phyloP scores from a whole-genome alignment of 2,888 invertebrate genomes.

The Elmis aenea region DNA sequence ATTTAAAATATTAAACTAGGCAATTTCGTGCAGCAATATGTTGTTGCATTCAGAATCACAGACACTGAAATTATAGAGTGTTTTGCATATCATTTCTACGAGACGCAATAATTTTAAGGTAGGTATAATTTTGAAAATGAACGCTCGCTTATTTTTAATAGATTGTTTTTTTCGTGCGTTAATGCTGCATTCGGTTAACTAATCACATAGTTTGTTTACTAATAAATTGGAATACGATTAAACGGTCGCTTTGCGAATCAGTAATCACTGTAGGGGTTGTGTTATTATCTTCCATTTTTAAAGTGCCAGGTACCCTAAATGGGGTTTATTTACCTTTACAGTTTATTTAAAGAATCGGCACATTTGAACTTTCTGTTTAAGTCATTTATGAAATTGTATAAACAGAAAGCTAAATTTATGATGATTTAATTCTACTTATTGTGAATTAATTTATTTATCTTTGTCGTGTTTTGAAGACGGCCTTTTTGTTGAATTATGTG shows the following conservation, averaged over 20 bases:
- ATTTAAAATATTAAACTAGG: conserved; percentile 39
- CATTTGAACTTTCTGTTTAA: no score
- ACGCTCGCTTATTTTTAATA: conserved; percentile 36
- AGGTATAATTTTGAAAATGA: conserved; percentile 44
- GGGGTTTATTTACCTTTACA: no score
- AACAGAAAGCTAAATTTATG: no score
- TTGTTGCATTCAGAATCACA: conserved; percentile 42
- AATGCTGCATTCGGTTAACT: conserved; percentile 35
- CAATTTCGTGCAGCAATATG: conserved; percentile 38
- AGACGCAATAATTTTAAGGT: conserved; percentile 44
- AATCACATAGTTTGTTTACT: conserved; percentile 34
- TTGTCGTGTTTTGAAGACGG: no score
- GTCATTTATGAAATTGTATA: no score
- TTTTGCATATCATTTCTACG: conserved; percentile 47
- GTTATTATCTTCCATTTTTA: conserved; percentile 21
- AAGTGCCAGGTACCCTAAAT: no score
- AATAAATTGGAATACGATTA: conserved; percentile 34
- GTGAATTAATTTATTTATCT: no score
- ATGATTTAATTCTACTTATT: no score
- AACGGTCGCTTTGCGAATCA: conserved; percentile 31
- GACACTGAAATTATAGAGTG: conserved; percentile 45
- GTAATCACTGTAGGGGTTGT: conserved; percentile 27
- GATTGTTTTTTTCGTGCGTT: conserved; percentile 31
- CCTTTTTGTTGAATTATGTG: no score
- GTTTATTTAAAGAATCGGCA: no score